A percentile compares a stretch with the other conserved stretches of the same genome.
Conservation (phyloP, 2,888 invertebrate genomes). For the Aromia moschata region DNA sequence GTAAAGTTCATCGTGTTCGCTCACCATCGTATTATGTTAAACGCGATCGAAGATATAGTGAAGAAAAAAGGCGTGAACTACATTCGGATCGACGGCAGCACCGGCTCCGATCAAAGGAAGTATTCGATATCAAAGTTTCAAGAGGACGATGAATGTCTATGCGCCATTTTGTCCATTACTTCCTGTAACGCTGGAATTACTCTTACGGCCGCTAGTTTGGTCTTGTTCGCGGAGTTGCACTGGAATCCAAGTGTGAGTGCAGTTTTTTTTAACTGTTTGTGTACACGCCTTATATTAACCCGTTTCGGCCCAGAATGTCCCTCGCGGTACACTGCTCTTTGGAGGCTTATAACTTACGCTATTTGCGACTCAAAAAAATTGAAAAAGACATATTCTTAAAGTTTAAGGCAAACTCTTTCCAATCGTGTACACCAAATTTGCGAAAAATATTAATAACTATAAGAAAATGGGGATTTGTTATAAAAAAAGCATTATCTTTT, state of each 20-base stretch:
- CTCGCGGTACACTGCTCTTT: too few species aligned
- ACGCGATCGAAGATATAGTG: conserved; percentile 76
- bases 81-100: conserved; percentile 90
- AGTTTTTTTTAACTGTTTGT: conserved; percentile 58
- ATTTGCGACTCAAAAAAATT: too few species aligned
- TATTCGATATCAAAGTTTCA: conserved; percentile 84
- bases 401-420: too few species aligned
- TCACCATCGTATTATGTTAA: conserved; percentile 86
- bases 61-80: conserved; percentile 70
- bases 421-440: too few species aligned
- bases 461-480: too few species aligned
- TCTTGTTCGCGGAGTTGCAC: conserved; percentile 92
- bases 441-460: too few species aligned
- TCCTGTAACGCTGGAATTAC: conserved; percentile 94
- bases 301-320: too few species aligned
- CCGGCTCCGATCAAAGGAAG: conserved; percentile 76
- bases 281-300: not conserved
- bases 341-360: too few species aligned
- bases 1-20: conserved; percentile 92
- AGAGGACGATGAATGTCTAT: conserved; percentile 68
- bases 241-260: conserved; percentile 96
- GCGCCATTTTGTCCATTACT: conserved; percentile 88
- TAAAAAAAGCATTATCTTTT: too few species aligned
- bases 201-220: conserved; percentile 88
- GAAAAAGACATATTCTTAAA: too few species aligned